Conservation (phyloP, 2,888 invertebrate species). For the Drosophila emarginata region DNA sequence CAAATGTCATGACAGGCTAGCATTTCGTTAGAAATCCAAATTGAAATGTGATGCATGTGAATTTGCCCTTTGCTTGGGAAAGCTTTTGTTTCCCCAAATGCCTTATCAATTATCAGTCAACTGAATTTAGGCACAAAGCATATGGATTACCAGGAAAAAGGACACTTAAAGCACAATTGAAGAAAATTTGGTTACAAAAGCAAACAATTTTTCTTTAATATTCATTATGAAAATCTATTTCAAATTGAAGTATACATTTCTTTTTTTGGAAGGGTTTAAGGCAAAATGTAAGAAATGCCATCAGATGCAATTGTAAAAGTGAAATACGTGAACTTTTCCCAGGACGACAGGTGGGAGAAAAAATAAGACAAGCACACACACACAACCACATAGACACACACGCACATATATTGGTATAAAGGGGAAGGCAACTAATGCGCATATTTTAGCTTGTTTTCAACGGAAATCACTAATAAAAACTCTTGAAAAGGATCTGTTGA, state of each 20-base stretch:
- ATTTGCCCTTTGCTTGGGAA: neutral
- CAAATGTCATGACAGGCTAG: slow-evolving; percentile 44
- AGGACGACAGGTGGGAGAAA: neutral
- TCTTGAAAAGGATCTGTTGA: slow-evolving; percentile 64
- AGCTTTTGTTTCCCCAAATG: slow-evolving; percentile 3
- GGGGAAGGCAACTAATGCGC: slow-evolving; percentile 37
- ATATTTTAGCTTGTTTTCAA: slow-evolving; percentile 70
- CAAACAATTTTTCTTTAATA: too few relatives aligned
- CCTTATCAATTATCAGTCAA: slow-evolving; percentile 17
- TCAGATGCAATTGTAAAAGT: slow-evolving; percentile 25
- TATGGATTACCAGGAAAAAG: too few relatives aligned
- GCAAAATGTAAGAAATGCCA: slow-evolving; percentile 16
- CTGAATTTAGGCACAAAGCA: neutral
- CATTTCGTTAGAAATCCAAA: slow-evolving; percentile 30
- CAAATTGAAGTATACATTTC: too few relatives aligned
- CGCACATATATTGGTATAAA: neutral
- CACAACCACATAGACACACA: neutral
- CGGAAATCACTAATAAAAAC: slow-evolving; percentile 78
- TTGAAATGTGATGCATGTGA: slow-evolving; percentile 29
- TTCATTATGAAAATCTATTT: too few relatives aligned
- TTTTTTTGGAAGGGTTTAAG: neutral
- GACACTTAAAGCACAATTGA: too few relatives aligned
- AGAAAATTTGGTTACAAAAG: too few relatives aligned
- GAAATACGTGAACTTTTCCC: neutral
- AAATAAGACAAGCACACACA: neutral